A percentile compares a stretch with the other conserved stretches of the same genome.
Conservation (phyloP, 2,797 vertebrate species). For the Anguilla megastoma region DNA sequence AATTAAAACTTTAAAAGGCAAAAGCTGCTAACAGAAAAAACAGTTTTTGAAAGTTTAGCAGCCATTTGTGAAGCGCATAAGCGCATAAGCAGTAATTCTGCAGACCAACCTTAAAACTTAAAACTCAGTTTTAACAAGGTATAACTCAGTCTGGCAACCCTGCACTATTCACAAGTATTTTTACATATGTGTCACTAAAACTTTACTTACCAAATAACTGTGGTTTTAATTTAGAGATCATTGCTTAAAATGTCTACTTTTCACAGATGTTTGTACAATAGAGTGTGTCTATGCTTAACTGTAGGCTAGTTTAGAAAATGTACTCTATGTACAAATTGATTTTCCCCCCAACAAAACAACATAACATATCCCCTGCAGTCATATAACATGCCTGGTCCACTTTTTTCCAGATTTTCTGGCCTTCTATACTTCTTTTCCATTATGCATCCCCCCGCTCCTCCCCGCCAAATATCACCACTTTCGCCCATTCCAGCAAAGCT, state of each 20-base stretch:
- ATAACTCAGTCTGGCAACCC: background rate
- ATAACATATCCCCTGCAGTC: slow-evolving; percentile 45
- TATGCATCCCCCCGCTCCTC: slow-evolving; percentile 30
- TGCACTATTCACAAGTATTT: background rate
- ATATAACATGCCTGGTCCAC: slow-evolving; percentile 36
- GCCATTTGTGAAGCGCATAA: background rate
- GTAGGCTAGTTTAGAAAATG: slow-evolving; percentile 55
- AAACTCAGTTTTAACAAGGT: background rate
- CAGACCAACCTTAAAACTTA: background rate
- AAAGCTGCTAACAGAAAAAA: background rate
- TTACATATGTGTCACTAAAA: background rate
- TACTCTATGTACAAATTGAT: slow-evolving; percentile 58
- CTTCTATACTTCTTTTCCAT: slow-evolving; percentile 45
- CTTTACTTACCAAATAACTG: background rate
- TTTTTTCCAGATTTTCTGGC: slow-evolving; percentile 57
- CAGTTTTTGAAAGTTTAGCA: background rate
- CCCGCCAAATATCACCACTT: slow-evolving; percentile 34
- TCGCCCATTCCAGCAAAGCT: slow-evolving; percentile 64
- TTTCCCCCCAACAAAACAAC: slow-evolving; percentile 39
- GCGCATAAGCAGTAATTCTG: background rate
- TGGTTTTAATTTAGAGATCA: background rate
- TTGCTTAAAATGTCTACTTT: background rate
- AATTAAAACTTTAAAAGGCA: background rate
- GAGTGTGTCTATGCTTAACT: slow-evolving; percentile 48
- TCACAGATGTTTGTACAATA: background rate